Percentiles rank a stretch among this genome's conserved stretches.
These are phyloP conservation scores for Phaonia tiefii DNA, from an alignment of 2,888 invertebrate species.

Conservation along the genomic window DNA sequence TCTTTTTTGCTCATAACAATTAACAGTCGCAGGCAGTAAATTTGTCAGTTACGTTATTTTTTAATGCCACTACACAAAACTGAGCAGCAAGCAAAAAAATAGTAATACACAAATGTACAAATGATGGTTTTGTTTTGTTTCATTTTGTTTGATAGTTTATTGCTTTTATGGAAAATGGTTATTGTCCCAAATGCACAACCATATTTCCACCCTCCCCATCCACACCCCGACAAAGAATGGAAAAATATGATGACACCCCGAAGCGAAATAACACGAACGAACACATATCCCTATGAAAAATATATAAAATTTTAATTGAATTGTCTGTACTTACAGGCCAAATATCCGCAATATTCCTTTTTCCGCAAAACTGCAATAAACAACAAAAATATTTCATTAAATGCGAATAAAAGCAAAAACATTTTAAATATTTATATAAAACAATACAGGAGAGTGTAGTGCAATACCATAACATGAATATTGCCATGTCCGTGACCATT, in stretches of 20 bases:
- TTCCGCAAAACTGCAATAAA: neutral
- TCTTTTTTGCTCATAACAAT: neutral
- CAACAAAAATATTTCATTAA: neutral
- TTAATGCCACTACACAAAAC: neutral
- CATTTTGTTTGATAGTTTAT: constrained; percentile 21
- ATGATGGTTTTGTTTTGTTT: constrained; percentile 3
- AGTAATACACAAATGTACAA: too few relatives aligned
- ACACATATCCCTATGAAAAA: too few relatives aligned
- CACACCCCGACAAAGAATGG: constrained; percentile 7
- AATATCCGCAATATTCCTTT: constrained; percentile 27
- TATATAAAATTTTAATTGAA: constrained; percentile 37
- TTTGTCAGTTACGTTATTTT: constrained; percentile 30
- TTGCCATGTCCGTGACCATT: constrained; percentile 24
- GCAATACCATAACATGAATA: constrained; percentile 32
- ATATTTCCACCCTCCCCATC: too few relatives aligned
- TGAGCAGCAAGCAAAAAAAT: neutral
- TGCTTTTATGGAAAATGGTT: neutral
- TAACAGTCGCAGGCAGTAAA: constrained; percentile 26
- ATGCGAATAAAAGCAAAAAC: neutral
- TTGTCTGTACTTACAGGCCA: constrained; percentile 34
- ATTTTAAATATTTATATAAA: constrained; percentile 15
- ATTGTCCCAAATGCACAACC: neutral
- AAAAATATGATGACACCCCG: neutral
- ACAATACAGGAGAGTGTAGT: constrained; percentile 13
- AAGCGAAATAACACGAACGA: too few relatives aligned